Conservation (phyloP, 2,797 vertebrate species). For the Enteromius treurensis region DNA sequence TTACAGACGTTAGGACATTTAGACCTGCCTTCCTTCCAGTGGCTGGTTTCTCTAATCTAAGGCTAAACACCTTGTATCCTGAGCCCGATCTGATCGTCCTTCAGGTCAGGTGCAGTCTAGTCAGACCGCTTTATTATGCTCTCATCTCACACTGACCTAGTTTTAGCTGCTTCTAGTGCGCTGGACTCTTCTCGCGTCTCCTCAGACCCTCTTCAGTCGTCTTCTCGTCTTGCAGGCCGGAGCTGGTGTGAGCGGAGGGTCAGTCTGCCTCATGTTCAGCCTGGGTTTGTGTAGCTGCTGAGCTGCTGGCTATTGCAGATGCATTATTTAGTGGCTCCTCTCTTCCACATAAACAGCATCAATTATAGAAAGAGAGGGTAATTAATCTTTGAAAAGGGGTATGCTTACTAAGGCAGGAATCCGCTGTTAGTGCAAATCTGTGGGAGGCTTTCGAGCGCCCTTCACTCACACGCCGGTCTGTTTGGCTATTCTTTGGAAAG, state of each 20-base stretch:
- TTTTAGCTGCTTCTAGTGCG: constrained; percentile 26
- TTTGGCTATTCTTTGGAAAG: background rate
- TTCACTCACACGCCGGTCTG: background rate
- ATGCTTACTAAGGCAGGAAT: constrained; percentile 55
- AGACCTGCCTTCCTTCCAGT: constrained; percentile 63
- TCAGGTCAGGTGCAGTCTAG: background rate
- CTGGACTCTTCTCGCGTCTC: background rate
- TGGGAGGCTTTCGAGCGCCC: constrained; percentile 16
- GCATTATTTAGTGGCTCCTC: constrained; percentile 73
- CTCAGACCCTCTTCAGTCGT: constrained; percentile 25
- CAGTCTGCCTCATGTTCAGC: constrained; percentile 25
- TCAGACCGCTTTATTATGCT: constrained; percentile 16
- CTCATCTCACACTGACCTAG: constrained; percentile 6
- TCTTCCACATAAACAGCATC: constrained; percentile 72
- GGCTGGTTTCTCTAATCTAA: constrained; percentile 47
- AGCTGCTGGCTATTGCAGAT: constrained; percentile 50
- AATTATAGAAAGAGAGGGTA: constrained; percentile 71
- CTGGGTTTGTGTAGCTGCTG: constrained; percentile 25
- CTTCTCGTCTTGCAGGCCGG: constrained; percentile 33
- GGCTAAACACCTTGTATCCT: background rate
- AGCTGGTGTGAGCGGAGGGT: constrained; percentile 35
- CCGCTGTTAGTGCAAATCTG: constrained; percentile 35
- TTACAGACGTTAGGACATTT: background rate
- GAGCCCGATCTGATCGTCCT: constrained; percentile 9
- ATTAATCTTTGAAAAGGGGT: constrained; percentile 68